These are phyloP conservation scores for Ochotona curzoniae DNA, from an alignment of 2,113 vertebrate species.

Conservation along the genomic window DNA sequence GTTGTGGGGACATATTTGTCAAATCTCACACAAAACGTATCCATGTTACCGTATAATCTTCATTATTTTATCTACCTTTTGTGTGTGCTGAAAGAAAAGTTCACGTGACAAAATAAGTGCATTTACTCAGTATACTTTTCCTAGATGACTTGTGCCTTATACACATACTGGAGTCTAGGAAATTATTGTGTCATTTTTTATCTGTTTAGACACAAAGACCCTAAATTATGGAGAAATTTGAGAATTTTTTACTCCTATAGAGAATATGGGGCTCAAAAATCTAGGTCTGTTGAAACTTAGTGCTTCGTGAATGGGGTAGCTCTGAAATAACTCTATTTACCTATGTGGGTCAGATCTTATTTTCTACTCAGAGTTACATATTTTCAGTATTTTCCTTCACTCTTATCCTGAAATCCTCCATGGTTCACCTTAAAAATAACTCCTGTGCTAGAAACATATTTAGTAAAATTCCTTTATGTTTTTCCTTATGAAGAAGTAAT, in stretches of 20 bases:
- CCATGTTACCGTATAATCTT: neutral
- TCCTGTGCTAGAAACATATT: constrained; percentile 61
- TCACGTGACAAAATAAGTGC: constrained; percentile 11
- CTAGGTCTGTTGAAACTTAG: constrained; percentile 70
- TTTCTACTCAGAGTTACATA: constrained; percentile 56
- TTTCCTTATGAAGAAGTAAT: constrained; percentile 62
- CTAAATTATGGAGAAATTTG: constrained; percentile 26
- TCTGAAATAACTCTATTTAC: constrained; percentile 55
- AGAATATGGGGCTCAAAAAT: constrained; percentile 45
- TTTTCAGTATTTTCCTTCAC: constrained; percentile 29
- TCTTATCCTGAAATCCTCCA: constrained; percentile 58
- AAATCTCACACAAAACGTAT: neutral
- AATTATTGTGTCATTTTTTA: constrained; percentile 50
- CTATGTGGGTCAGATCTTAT: constrained; percentile 71
- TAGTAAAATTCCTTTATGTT: constrained; percentile 49
- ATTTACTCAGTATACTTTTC: neutral
- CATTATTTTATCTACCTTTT: neutral
- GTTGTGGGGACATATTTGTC: neutral
- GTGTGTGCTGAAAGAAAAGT: neutral
- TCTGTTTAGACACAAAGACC: constrained; percentile 28
- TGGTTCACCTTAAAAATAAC: constrained; percentile 60
- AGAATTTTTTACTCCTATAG: constrained; percentile 22
- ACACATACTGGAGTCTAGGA: constrained; percentile 10
- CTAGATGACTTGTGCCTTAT: constrained; percentile 38
- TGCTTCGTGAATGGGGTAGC: constrained; percentile 78